Percentiles rank a stretch among this genome's conserved stretches.
phyloP scores from a whole-genome alignment of 1,140 invertebrate genomes.

The Galleria mellonella region DNA sequence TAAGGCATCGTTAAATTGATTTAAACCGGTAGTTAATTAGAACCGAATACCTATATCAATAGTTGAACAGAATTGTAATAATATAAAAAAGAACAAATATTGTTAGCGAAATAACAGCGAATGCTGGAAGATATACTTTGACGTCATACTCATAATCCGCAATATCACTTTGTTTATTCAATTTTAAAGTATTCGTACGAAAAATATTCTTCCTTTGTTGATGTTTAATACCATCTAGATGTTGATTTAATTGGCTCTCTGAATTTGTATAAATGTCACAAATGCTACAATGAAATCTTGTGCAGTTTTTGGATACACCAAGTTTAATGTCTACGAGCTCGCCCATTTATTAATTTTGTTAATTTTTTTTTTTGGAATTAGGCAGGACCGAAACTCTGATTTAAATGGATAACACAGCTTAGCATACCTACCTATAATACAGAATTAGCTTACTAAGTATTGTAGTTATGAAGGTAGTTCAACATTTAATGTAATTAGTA shows the following conservation, averaged over 20 bases:
- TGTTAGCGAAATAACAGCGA: constrained; percentile 40
- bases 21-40: constrained; percentile 44
- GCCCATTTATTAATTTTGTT: constrained; percentile 3
- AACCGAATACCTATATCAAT: constrained; percentile 20
- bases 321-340: no score
- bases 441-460: no score
- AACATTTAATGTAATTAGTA: no score
- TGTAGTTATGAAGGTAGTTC: no score
- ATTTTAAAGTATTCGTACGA: not conserved
- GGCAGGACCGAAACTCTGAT: no score
- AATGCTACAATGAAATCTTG: constrained; percentile 40
- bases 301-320: constrained; percentile 19
- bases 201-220: constrained; percentile 23
- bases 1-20: constrained; percentile 61
- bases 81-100: constrained; percentile 48
- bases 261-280: constrained; percentile 57
- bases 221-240: constrained; percentile 54
- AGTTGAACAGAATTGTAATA: constrained; percentile 27
- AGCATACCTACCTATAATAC: no score
- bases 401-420: no score
- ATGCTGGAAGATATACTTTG: constrained; percentile 37
- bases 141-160: constrained; percentile 23
- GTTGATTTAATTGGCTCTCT: constrained; percentile 52
- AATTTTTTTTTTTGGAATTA: no score
- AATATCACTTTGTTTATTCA: not conserved